phyloP scores from a whole-genome alignment of 2,113 vertebrate genomes.

The Chlamydotis undulata region DNA sequence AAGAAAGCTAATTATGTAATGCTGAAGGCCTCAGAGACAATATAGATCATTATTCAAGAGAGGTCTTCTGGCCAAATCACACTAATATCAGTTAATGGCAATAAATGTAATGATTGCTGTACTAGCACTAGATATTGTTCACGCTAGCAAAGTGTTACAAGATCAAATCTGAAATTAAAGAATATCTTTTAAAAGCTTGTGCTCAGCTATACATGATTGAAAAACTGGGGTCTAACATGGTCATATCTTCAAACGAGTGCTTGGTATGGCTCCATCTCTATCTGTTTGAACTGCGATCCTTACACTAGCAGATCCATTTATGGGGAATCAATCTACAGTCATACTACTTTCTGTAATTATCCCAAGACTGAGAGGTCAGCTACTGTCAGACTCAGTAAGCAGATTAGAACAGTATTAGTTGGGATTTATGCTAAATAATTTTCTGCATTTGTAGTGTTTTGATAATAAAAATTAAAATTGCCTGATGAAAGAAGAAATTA shows the following conservation, averaged over 20 bases:
- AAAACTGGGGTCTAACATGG: not conserved
- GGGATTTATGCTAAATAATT: not conserved
- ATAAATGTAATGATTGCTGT: not conserved
- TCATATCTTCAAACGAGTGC: not conserved
- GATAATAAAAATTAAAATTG: not conserved
- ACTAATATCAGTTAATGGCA: not conserved
- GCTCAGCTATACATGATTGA: not conserved
- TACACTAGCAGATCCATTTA: not conserved
- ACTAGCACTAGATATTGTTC: not conserved
- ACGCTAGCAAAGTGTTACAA: not conserved
- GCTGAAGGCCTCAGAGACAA: not conserved
- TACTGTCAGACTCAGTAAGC: not conserved
- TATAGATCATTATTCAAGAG: not conserved
- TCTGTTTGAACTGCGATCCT: not conserved
- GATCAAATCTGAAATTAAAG: not conserved
- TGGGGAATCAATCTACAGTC: not conserved
- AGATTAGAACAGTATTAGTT: not conserved
- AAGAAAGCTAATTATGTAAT: not conserved
- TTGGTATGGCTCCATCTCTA: not conserved
- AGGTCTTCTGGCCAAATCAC: not conserved
- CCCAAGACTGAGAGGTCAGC: not conserved
- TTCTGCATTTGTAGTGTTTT: not conserved
- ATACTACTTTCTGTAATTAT: not conserved
- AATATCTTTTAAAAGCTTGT: not conserved
- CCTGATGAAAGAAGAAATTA: not conserved